Percentiles rank a stretch among this genome's conserved stretches.
phyloP scores from a whole-genome alignment of 2,888 invertebrate genomes.

The Chymomyza amoena region DNA sequence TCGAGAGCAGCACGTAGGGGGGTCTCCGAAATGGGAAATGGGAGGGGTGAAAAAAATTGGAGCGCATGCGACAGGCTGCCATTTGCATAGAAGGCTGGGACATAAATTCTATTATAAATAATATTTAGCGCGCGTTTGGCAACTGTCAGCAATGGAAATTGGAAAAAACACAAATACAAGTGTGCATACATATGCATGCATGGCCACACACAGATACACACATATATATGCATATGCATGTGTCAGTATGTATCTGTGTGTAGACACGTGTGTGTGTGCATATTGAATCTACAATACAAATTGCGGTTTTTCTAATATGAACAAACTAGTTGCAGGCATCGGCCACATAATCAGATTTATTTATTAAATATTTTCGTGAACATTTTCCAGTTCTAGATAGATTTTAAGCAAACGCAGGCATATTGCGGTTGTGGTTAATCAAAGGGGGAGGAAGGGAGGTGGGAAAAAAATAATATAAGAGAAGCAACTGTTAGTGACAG shows the following conservation, averaged over 20 bases:
- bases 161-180: slow-evolving; percentile 41
- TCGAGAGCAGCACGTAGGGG: neutral
- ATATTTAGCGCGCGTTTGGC: slow-evolving; percentile 64
- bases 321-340: slow-evolving; percentile 30
- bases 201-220: neutral
- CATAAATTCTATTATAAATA: slow-evolving; percentile 70
- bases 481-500: neutral
- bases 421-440: neutral
- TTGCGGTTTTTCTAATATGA: slow-evolving; percentile 66
- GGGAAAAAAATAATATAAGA: neutral
- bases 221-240: slow-evolving; percentile 9
- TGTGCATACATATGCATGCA: neutral
- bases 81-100: slow-evolving; percentile 61
- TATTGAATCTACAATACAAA: slow-evolving; percentile 47
- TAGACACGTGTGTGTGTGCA: neutral
- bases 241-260: neutral
- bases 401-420: slow-evolving; percentile 10
- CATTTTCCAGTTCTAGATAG: slow-evolving; percentile 24
- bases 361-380: slow-evolving; percentile 47
- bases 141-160: slow-evolving; percentile 67
- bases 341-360: slow-evolving; percentile 66
- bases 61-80: slow-evolving; percentile 51
- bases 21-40: slow-evolving; percentile 24
- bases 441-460: too few relatives aligned
- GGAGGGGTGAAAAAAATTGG: slow-evolving; percentile 48